Conservation (phyloP, 2,888 invertebrate genomes). For the Drosophila glabriapex region DNA sequence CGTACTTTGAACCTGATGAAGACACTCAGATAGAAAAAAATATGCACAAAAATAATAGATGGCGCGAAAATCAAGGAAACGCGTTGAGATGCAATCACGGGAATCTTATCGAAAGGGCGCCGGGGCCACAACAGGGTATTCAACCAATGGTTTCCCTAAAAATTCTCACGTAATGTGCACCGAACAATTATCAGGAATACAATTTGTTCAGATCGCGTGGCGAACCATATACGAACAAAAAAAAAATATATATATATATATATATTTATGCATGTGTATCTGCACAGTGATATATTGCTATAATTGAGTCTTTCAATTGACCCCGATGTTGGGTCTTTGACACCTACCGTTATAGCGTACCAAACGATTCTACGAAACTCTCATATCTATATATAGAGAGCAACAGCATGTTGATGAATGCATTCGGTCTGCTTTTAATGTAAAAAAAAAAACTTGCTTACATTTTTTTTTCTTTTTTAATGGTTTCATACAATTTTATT, state of each 20-base stretch:
- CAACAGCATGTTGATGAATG: slow-evolving; percentile 57
- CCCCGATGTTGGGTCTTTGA: slow-evolving; percentile 79
- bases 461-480: slow-evolving; percentile 34
- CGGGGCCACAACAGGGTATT: slow-evolving; percentile 12
- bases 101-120: slow-evolving; percentile 26
- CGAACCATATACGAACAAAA: slow-evolving; percentile 3
- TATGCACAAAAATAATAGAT: neutral
- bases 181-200: slow-evolving; percentile 42
- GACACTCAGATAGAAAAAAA: slow-evolving; percentile 5
- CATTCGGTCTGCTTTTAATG: slow-evolving; percentile 26
- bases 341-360: slow-evolving; percentile 52
- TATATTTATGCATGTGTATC: slow-evolving; percentile 7
- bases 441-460: slow-evolving; percentile 33
- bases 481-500: slow-evolving; percentile 35
- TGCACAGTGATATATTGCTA: slow-evolving; percentile 63
- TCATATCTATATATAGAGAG: slow-evolving; percentile 40
- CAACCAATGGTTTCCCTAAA: slow-evolving; percentile 29
- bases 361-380: slow-evolving; percentile 28
- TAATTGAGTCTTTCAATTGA: slow-evolving; percentile 82
- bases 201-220: slow-evolving; percentile 41
- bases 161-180: slow-evolving; percentile 40
- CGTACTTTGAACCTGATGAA: slow-evolving; percentile 58
- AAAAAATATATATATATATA: neutral
- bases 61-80: slow-evolving; percentile 34
- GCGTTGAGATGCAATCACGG: slow-evolving; percentile 6